phyloP scores from a whole-genome alignment of 2,888 invertebrate genomes.

The Stramonita haemastoma region DNA sequence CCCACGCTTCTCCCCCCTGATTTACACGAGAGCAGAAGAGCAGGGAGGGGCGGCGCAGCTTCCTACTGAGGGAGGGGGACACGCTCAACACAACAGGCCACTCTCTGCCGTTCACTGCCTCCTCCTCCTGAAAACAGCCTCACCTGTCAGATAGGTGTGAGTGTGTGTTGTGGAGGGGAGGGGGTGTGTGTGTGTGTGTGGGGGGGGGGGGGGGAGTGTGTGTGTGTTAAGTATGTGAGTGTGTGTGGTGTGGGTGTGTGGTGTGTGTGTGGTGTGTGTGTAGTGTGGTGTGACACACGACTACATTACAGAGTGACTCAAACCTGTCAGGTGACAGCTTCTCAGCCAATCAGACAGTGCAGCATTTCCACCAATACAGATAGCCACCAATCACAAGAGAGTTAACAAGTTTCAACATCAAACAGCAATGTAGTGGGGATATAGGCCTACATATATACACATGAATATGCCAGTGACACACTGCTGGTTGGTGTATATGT shows the following conservation, averaged over 20 bases:
- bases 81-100: neutral
- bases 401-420: too few species aligned
- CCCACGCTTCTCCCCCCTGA: neutral
- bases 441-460: too few species aligned
- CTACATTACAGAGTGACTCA: too few species aligned
- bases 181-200: neutral
- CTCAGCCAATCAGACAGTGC: too few species aligned
- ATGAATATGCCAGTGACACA: too few species aligned
- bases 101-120: neutral
- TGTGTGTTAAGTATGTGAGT: neutral
- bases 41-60: neutral
- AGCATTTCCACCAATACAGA: too few species aligned
- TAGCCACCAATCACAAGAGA: too few species aligned
- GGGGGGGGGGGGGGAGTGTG: neutral
- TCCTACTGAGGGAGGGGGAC: neutral
- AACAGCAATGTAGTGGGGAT: too few species aligned
- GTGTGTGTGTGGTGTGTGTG: neutral
- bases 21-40: constrained; percentile 4
- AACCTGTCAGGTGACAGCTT: too few species aligned
- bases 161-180: neutral
- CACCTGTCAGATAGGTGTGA: neutral
- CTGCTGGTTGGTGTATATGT: too few species aligned
- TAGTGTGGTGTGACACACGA: neutral
- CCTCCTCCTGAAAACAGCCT: neutral
- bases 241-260: neutral